phyloP scores from a whole-genome alignment of 2,888 invertebrate genomes.

The Xanthia togata region DNA sequence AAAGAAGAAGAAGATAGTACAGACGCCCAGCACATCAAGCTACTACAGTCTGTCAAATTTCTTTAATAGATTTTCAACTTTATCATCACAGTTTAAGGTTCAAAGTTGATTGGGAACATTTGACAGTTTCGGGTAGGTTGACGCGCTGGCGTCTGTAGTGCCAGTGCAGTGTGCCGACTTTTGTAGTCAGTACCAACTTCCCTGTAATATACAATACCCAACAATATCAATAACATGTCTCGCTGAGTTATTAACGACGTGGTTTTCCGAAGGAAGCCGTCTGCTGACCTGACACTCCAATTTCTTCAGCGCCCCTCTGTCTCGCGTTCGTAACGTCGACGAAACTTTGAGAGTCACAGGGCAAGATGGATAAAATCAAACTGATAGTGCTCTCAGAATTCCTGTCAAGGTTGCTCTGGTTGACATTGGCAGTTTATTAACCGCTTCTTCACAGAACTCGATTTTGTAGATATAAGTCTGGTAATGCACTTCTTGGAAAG shows the following conservation, averaged over 20 bases:
- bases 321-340: slow-evolving; percentile 9
- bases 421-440: slow-evolving; percentile 71
- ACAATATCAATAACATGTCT: not conserved
- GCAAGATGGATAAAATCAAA: slow-evolving; percentile 51
- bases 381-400: slow-evolving; percentile 66
- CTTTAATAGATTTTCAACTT: too few species aligned
- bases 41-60: too few species aligned
- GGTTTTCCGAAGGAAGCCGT: not conserved
- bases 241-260: not conserved
- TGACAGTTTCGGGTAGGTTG: too few species aligned
- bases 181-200: not conserved
- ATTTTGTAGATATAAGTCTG: slow-evolving; percentile 47
- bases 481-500: slow-evolving; percentile 57
- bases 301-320: slow-evolving; percentile 25
- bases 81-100: too few species aligned
- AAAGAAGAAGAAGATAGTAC: too few species aligned
- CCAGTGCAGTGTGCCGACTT: too few species aligned
- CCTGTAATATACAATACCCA: not conserved
- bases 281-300: not conserved
- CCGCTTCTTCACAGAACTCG: slow-evolving; percentile 68
- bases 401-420: slow-evolving; percentile 67
- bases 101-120: too few species aligned
- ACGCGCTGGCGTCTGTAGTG: too few species aligned
- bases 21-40: too few species aligned
- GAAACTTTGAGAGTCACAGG: slow-evolving; percentile 52